Evolutionary conservation across 2,888 invertebrate species (phyloP), one percentile per base, ranked within the genome.

Genomic region (Idaea straminata): DNA sequence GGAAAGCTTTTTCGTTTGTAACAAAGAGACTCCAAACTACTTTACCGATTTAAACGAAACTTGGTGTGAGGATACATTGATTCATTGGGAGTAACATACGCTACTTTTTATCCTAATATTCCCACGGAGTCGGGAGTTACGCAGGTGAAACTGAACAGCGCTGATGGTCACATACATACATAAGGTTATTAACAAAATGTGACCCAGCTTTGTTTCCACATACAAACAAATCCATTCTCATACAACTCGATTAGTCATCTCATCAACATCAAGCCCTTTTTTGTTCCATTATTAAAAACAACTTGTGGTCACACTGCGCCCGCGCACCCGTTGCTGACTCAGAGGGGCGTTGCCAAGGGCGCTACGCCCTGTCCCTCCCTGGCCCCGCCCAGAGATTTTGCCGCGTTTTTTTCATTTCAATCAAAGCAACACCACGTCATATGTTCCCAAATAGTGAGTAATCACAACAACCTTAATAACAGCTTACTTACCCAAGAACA

Each of bases 311-410:
- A 2, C 65, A 70, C 72, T 80, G 85, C 83, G 85, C 79, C 76
- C 72, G 83, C 86, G 86, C 86, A 83, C 77, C 80, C 80, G 82
- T 78, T 77, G 76, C 76, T 88, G 87, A 88, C 78, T 88, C 87
- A 89, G 81, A 81, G 88, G 89, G 92, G 91, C 90, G 91, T 83
- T 78, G 80, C 90, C 87, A 83, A 88, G 89, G 91, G 91, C 91
- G 88, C 87, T 84, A 88, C 91, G 91, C 90, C 90, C 88, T 85
- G 79, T 78, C 74, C 82, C 82, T 83, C 84, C 86, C 81, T 83
- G 77, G 83, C 81, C 83, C 76, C 89, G 88, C 89, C 91, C 88
- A 90, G 87, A 47, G 77, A 87, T 88, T 90, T 89, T 88, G 84
- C 87, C 87, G 87, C 87, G 85, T 85, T 89, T 90, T n/a, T 91